These are phyloP conservation scores for Danio rerio DNA, from an alignment of 2,113 vertebrate species.

Conservation along the genomic window GRCz12tu NC_133195.1:28184001-28184500, in stretches of 20 bases:
- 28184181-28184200: slow-evolving; percentile 88
- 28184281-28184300: background rate
- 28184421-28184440: background rate
- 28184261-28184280: background rate
- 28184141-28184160: slow-evolving; percentile 91
- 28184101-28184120: slow-evolving; percentile 96
- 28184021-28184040: background rate
- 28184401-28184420: background rate
- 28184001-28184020: background rate
- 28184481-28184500: too few relatives aligned
- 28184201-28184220: slow-evolving; percentile 54
- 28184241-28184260: background rate
- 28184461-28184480: too few relatives aligned
- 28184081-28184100: slow-evolving; percentile 75
- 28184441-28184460: too few relatives aligned
- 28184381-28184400: slow-evolving; percentile 84
- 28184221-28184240: background rate
- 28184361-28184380: slow-evolving; percentile 97
- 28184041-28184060: background rate
- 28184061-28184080: background rate
- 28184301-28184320: slow-evolving; percentile 70
- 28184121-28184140: slow-evolving; percentile 93
- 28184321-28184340: slow-evolving; percentile 89
- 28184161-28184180: slow-evolving; percentile 89
- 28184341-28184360: slow-evolving; percentile 94